Evolutionary conservation across 1,140 invertebrate genomes (phyloP).

Genomic region (Drosophila repletoides): DNA sequence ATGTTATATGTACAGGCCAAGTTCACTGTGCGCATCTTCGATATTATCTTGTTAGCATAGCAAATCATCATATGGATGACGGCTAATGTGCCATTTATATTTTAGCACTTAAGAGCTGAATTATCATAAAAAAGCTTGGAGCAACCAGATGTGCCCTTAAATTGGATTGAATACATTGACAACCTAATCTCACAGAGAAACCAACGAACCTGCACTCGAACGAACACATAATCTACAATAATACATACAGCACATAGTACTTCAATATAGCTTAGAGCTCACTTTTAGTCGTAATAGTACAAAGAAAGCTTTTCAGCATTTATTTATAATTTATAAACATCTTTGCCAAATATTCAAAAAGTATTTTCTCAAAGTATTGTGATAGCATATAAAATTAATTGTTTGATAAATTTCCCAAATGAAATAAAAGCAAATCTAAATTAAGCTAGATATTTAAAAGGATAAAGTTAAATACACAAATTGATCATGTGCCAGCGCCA

Average conservation of each 20-base stretch:
- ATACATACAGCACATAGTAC: background rate
- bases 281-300: conserved; percentile 2
- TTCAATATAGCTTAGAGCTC: background rate
- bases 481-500: no score
- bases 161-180: conserved; percentile 13
- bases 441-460: no score
- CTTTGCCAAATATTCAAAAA: conserved; percentile 1
- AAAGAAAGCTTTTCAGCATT: conserved; percentile 20
- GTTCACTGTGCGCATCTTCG: no score
- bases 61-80: background rate
- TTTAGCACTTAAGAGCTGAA: conserved; percentile 9
- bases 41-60: no score
- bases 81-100: conserved; percentile 28
- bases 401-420: conserved; percentile 16
- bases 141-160: conserved; percentile 16
- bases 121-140: conserved; percentile 13
- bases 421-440: no score
- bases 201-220: conserved; percentile 2
- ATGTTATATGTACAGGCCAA: no score
- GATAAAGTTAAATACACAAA: no score
- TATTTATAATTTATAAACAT: conserved; percentile 64
- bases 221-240: background rate
- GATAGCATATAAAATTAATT: conserved; percentile 2
- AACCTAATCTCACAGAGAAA: no score
- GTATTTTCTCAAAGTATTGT: no score